Percentiles rank a stretch among this genome's conserved stretches.
phyloP scores from a whole-genome alignment of 2,113 vertebrate genomes.

The Setophaga petechia region DNA sequence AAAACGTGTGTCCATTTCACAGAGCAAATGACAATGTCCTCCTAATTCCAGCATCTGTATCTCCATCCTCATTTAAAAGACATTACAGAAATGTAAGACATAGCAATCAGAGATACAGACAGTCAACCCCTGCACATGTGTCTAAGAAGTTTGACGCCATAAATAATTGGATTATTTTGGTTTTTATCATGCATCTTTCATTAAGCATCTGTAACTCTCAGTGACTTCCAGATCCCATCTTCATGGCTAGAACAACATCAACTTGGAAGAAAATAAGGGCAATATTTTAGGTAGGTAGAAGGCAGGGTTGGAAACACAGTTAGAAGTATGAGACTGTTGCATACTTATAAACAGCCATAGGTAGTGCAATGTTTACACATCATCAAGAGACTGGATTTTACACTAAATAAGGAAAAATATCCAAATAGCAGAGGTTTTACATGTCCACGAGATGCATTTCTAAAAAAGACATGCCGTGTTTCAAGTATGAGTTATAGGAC shows the following conservation, averaged over 20 bases:
- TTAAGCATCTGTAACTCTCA: not conserved
- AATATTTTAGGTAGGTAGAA: not conserved
- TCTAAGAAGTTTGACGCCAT: not conserved
- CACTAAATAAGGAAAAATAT: not conserved
- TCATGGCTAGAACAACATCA: not conserved
- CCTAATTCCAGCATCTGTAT: not conserved
- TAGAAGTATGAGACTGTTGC: not conserved
- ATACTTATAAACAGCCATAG: not conserved
- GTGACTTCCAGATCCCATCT: not conserved
- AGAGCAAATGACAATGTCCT: not conserved
- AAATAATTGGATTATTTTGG: not conserved
- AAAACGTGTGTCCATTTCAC: not conserved
- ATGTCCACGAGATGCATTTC: not conserved
- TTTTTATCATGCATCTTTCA: not conserved
- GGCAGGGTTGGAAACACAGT: not conserved
- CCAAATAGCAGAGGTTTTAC: not conserved
- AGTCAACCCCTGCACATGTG: not conserved
- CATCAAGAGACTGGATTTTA: not conserved
- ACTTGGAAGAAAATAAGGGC: not conserved
- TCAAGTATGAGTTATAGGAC: slow-evolving; percentile 43
- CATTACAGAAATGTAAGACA: not conserved
- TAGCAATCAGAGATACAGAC: not conserved
- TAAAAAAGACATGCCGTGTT: not conserved
- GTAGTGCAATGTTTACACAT: not conserved
- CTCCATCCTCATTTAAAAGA: not conserved